phyloP scores from a whole-genome alignment of 2,797 vertebrate genomes.

The Zonotrichia albicollis region DNA sequence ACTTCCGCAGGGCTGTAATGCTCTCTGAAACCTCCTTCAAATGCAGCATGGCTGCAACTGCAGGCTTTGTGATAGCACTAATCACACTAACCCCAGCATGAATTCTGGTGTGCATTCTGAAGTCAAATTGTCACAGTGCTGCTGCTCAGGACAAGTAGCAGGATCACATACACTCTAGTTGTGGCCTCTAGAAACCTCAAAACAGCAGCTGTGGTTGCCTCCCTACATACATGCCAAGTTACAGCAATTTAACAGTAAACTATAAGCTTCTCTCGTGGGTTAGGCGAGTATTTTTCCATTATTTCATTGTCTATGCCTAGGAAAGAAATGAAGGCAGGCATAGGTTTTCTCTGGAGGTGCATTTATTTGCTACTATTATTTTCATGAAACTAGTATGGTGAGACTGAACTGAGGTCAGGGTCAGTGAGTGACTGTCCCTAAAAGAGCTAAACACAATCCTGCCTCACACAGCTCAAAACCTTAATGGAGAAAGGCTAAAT shows the following conservation, averaged over 20 bases:
- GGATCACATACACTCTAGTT: neutral
- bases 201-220: conserved; percentile 16
- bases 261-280: neutral
- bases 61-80: neutral
- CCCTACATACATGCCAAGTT: neutral
- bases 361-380: neutral
- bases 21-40: neutral
- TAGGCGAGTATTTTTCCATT: neutral
- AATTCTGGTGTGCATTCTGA: neutral
- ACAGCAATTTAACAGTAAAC: neutral
- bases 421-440: neutral
- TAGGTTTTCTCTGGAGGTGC: neutral
- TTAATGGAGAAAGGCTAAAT: neutral
- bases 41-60: neutral
- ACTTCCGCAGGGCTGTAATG: neutral
- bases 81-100: neutral
- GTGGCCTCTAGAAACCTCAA: conserved; percentile 11
- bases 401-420: neutral
- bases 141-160: neutral
- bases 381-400: neutral
- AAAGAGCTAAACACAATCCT: neutral
- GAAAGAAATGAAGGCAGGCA: neutral
- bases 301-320: neutral
- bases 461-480: neutral
- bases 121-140: neutral